Evolutionary conservation across 2,797 vertebrate species (phyloP).

Genomic region (Mycteria americana): DNA sequence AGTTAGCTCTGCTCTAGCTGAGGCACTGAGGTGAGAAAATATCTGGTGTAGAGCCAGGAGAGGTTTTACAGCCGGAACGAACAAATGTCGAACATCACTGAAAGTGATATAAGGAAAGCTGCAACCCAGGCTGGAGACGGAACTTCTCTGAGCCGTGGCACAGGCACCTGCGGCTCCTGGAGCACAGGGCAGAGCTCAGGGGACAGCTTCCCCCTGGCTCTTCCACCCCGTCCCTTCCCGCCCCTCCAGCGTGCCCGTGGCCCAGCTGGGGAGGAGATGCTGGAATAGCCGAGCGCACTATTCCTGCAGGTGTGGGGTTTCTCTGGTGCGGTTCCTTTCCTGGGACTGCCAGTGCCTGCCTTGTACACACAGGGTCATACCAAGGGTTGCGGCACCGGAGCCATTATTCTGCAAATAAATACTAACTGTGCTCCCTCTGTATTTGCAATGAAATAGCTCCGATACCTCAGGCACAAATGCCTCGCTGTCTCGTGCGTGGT

Average conservation of each 20-base stretch:
- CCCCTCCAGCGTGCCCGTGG: accelerated
- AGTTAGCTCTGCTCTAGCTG: background rate
- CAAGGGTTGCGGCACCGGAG: accelerated
- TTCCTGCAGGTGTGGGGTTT: background rate
- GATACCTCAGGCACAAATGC: background rate
- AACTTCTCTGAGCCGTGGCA: background rate
- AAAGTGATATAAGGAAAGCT: background rate
- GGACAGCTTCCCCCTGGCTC: background rate
- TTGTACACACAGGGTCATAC: background rate
- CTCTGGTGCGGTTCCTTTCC: background rate
- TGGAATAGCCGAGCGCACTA: accelerated
- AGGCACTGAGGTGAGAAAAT: slow-evolving; percentile 4
- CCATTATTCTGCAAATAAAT: background rate
- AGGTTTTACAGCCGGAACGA: slow-evolving; percentile 42
- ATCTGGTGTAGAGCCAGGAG: slow-evolving; percentile 31
- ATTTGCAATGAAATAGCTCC: background rate
- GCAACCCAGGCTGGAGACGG: background rate
- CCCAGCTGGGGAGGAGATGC: background rate
- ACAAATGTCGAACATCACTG: background rate
- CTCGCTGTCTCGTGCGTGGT: accelerated
- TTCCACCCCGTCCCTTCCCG: background rate
- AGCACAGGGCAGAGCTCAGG: background rate
- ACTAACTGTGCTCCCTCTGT: background rate
- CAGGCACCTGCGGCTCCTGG: background rate
- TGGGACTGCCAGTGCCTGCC: background rate